Base-by-base conservation (phyloP, 1,140 invertebrate genomes). In the Zophobas morio region DNA sequence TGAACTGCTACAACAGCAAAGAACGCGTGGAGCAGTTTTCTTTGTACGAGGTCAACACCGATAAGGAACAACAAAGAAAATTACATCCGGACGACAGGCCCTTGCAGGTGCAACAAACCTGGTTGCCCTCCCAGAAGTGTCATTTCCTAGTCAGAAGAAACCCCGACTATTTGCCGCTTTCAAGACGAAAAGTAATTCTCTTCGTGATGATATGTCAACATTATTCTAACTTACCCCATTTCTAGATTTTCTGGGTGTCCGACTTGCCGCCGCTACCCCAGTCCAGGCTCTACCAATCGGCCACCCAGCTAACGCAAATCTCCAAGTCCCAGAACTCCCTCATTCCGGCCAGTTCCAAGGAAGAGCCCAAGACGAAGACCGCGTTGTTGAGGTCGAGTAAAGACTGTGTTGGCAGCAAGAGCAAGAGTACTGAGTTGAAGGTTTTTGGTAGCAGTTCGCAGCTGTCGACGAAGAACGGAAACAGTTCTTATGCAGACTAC, bases 1-100 rank as follows among this genome's bases (percentile, higher is more conserved):
- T 97, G 20, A 93, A 93, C 79, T 97, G 95, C 87, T 96, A 96
- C 83, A 94, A 92, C 85, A 95, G 92, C 33, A 91, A 89, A 71
- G 95, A 97, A 84, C 90, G 92, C 49, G 93, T 95, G 0, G 94
- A 95, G 85, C 91, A 94, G 85, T 97, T 96, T 86, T 95, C 94
- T 32, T 87, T 97, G 32, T 96, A 96, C 88, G 95, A 96, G 89
- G 94, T 96, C 73, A 88, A 88, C 87, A 88, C 87, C 71, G 88
- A 88, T 74, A 89, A 91, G 77, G 94, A 95, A 84, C 95, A 94
- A 86, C 95, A 96, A 86, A 90, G 95, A 36, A 96, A 96, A 86
- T 86, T 97, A 42, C 94, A 96, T 84, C 93, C 94, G 0, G 94
- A 96, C 79, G 96, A 97, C 85, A 89, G 93, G 75, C 95, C 95